Evolutionary conservation across 2,888 invertebrate species (phyloP), one percentile per base, ranked within the genome.

Genomic region (Noctua pronuba): DNA sequence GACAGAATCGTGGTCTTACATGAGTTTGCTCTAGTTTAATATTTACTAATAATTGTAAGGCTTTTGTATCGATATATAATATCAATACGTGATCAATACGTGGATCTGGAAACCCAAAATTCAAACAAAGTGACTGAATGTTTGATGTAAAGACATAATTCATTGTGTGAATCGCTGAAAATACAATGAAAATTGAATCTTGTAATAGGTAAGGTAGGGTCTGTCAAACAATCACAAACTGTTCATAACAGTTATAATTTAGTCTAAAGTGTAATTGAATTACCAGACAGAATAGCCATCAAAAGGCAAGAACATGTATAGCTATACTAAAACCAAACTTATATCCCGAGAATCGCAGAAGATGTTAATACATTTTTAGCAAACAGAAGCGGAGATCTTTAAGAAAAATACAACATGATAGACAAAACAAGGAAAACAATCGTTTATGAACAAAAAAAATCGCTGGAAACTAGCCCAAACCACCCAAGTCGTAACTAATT

Each of bases 21-120:
- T 24, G 21, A 35, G 35, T 52, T 74, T 52, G 13, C 4, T 31
- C 16, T 41, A 4, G 18, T 11, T 8, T 35, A 44, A 52, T 16
- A 28, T 18, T 69, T 13, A 2, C 31, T 52, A 10, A 46, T 31
- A 46, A 31, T 2, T 38, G 21, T 21, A 52, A n/a, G 7, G 5
- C 24, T 18, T 24, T 18, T 7, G 0, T 28, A 41, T 24, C 24
- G 24, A 44, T 52, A 35, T 10, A n/a, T 65, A 10, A 41, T n/a
- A n/a, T 38, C 65, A n/a, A 65, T 41, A 65, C n/a, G 65, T 16
- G 8, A n/a, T 38, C 65, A n/a, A 65, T 41, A 65, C n/a, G 65
- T 16, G 8, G 41, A 41, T n/a, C n/a, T 65, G 11, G 16, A 13
- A n/a, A 64, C 6, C 13, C 38, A 64, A n/a, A n/a, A 16, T 41